A percentile compares a stretch with the other conserved stretches of the same genome.
phyloP scores from a whole-genome alignment of 2,888 invertebrate species.

The Camptogramma bilineatum region DNA sequence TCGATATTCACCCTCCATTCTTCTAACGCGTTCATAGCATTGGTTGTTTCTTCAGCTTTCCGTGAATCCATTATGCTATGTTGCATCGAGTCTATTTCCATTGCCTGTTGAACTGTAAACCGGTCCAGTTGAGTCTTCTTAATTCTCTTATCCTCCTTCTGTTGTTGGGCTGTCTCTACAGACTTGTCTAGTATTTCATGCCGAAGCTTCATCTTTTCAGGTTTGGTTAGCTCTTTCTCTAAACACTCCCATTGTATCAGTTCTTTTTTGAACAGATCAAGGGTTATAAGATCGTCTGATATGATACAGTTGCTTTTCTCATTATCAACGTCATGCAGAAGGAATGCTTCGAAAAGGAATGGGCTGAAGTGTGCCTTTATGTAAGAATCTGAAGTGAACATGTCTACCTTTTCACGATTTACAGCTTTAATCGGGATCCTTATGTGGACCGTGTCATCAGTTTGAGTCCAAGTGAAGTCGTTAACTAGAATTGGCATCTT shows the following conservation, averaged over 20 bases:
- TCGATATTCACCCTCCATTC: conserved; percentile 77
- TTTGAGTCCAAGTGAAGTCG: conserved; percentile 92
- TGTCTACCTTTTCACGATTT: conserved; percentile 87
- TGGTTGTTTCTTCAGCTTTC: conserved; percentile 86
- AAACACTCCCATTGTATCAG: conserved; percentile 84
- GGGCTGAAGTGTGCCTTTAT: conserved; percentile 90
- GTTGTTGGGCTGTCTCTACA: conserved; percentile 83
- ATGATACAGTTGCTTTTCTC: conserved; percentile 87
- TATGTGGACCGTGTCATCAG: conserved; percentile 85
- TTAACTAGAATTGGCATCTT: conserved; percentile 90
- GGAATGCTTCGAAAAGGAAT: conserved; percentile 90
- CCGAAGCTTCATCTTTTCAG: conserved; percentile 84
- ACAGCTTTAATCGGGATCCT: conserved; percentile 88
- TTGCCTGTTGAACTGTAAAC: conserved; percentile 78
- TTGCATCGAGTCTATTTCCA: conserved; percentile 79
- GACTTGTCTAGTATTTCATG: conserved; percentile 84
- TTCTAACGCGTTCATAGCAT: conserved; percentile 88
- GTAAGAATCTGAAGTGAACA: conserved; percentile 89
- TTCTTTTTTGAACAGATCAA: conserved; percentile 88
- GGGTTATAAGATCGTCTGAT: conserved; percentile 86
- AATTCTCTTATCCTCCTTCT: conserved; percentile 79
- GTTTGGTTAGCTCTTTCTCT: conserved; percentile 83
- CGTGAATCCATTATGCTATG: conserved; percentile 87
- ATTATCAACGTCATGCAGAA: conserved; percentile 87
- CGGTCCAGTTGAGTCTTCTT: conserved; percentile 85